A percentile compares a stretch with the other conserved stretches of the same genome.
These are phyloP conservation scores for Corbicula japonica DNA, from an alignment of 2,888 invertebrate species.

Conservation along the genomic window DNA sequence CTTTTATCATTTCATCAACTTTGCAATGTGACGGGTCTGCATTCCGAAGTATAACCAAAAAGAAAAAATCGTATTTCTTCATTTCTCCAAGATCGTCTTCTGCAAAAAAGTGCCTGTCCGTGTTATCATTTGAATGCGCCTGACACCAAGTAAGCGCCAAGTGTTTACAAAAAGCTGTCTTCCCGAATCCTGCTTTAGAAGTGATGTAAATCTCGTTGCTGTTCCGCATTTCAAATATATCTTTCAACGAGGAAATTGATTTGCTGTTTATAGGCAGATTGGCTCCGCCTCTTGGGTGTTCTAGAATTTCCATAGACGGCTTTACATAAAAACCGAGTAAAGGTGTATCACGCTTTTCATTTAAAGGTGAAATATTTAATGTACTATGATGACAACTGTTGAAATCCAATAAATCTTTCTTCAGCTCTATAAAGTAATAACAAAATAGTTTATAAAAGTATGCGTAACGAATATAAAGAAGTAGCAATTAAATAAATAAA, in stretches of 20 bases:
- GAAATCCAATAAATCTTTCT: neutral
- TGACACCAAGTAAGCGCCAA: neutral
- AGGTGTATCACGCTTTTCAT: conserved; percentile 5
- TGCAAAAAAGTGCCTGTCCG: neutral
- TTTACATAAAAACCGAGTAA: neutral
- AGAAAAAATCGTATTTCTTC: neutral
- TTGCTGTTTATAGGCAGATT: neutral
- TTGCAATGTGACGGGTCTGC: neutral
- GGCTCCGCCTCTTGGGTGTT: neutral
- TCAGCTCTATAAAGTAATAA: conserved; percentile 11
- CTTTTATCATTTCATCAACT: neutral
- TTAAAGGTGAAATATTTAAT: neutral
- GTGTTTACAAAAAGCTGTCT: conserved; percentile 8
- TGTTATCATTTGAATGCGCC: neutral
- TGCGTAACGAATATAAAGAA: too few relatives aligned
- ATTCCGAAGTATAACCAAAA: neutral
- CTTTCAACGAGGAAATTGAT: neutral
- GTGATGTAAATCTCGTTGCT: conserved; percentile 9
- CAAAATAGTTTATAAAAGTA: too few relatives aligned
- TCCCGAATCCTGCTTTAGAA: conserved; percentile 4
- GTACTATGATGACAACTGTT: conserved; percentile 4
- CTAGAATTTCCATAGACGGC: neutral
- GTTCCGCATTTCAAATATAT: neutral
- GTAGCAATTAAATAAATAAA: too few relatives aligned
- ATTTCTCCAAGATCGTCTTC: neutral